Evolutionary conservation across 2,113 vertebrate species (phyloP), one percentile per base, ranked within the genome.

Genomic region (Callithrix jacchus): DNA sequence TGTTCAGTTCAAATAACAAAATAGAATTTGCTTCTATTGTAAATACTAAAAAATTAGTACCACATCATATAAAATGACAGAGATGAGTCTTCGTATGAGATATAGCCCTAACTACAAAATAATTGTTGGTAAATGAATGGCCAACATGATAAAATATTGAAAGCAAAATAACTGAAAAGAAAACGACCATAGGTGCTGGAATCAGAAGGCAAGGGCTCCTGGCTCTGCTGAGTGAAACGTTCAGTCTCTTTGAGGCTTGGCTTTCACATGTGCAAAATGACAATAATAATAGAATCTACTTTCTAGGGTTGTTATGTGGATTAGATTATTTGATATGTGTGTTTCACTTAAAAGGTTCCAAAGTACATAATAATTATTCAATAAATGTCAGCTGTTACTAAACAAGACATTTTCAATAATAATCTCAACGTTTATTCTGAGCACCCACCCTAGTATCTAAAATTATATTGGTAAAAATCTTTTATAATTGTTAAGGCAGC

Each of bases 1-100:
- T 94, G 42, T 92, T 91, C 49, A 74, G 13, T 79, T 95, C 88
- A 89, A 94, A 96, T 85, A 94, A 47, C 40, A 83, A 42, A 84
- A 76, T 74, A 88, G 52, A 82, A 70, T 93, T 88, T 49, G 27
- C 64, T 96, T 88, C 92, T 96, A 74, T 42, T 90, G 27, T 64
- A 87, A 95, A 92, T 73, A 92, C 27, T 58, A 79, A 74, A 97
- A 92, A 87, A 56, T 71, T 61, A 93, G 93, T 61, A 42, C 58
- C 11, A 23, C 18, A 66, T 56, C 37, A 21, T 87, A 74, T 83
- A 80, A 96, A 96, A 77, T 30, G 13, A 89, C 17, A 14, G 64
- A 17, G 11, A 81, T 89, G 40, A 49, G 35, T 49, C 81, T 92
- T 45, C 17, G 6, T 49, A 10, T 79, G 30, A 83, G 25, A 90